Evolutionary conservation across 2,113 vertebrate genomes (phyloP).

Genomic region (Rhinopomastus cyanomelas): DNA sequence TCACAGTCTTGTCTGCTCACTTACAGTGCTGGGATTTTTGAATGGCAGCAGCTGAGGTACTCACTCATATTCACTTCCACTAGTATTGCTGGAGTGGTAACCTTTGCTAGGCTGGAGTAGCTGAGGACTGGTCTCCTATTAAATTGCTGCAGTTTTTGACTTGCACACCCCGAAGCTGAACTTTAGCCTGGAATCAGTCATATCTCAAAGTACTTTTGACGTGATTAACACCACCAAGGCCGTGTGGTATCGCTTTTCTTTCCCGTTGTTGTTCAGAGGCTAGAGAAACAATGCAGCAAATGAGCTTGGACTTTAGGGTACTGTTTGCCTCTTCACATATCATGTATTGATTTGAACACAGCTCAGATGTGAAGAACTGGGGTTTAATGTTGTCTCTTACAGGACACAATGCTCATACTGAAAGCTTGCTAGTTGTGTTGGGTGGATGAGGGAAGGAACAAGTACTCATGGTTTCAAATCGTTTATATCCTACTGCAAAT

Average conservation of each 20-base stretch:
- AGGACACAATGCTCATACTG: background rate
- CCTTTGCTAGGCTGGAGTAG: background rate
- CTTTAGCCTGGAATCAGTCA: background rate
- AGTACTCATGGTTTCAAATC: background rate
- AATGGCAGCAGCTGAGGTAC: background rate
- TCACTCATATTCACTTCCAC: background rate
- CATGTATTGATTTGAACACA: background rate
- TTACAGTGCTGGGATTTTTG: background rate
- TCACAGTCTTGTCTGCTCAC: background rate
- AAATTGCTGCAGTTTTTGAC: background rate
- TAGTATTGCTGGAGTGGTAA: background rate
- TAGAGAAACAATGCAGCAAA: background rate
- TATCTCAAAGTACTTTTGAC: background rate
- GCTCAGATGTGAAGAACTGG: background rate
- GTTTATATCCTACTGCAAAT: background rate
- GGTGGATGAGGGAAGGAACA: background rate
- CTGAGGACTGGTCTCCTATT: background rate
- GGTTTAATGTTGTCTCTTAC: background rate
- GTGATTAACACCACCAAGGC: background rate
- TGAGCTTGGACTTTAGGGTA: background rate
- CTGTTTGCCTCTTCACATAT: background rate
- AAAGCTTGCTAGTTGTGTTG: background rate
- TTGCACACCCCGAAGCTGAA: background rate
- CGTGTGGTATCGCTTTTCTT: background rate
- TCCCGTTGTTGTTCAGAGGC: background rate